Conservation (phyloP, 2,797 vertebrate species). For the Alcedo quadribrachys region DNA sequence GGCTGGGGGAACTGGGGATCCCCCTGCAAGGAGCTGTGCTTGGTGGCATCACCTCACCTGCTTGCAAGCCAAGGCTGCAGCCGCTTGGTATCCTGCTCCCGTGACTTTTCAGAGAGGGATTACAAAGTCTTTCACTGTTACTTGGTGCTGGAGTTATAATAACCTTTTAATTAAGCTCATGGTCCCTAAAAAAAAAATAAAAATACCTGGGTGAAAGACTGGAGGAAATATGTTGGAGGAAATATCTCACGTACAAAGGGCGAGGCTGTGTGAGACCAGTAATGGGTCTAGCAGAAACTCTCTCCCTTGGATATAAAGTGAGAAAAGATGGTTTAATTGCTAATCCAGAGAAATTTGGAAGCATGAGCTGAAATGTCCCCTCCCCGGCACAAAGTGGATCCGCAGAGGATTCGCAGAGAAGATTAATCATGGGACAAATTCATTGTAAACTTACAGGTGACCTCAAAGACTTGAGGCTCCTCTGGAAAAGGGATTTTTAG, state of each 20-base stretch:
- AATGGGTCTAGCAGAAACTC: slow-evolving; percentile 59
- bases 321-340: slow-evolving; percentile 61
- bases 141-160: background rate
- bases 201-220: slow-evolving; percentile 1
- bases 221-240: background rate
- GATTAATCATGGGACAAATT: background rate
- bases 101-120: background rate
- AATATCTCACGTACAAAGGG: background rate
- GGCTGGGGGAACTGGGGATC: rapidly evolving
- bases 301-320: background rate
- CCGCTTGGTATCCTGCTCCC: background rate
- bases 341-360: slow-evolving; percentile 48
- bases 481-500: slow-evolving; percentile 6
- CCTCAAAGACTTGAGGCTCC: background rate
- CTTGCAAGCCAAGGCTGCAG: rapidly evolving
- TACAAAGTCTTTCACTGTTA: background rate
- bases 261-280: background rate
- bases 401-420: background rate
- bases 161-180: slow-evolving; percentile 6
- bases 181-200: background rate
- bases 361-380: background rate
- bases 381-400: rapidly evolving
- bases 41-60: too few relatives aligned
- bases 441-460: background rate
- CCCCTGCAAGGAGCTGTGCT: background rate